A percentile compares a stretch with the other conserved stretches of the same genome.
Conservation (phyloP, 37 sponge, comb jelly and placozoan species). For the Amphimedon queenslandica region DNA sequence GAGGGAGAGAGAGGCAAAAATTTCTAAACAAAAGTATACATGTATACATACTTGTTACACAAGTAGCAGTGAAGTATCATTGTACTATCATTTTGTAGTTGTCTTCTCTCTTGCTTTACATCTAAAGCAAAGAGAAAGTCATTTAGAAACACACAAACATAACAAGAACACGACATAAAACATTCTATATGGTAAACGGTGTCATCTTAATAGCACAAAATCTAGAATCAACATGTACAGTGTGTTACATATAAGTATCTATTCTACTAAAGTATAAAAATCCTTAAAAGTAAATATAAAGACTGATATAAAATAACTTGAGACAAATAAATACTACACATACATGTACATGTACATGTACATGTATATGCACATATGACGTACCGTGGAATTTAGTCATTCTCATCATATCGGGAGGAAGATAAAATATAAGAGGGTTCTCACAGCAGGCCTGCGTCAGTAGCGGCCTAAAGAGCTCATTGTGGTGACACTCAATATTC, state of each 20-base stretch:
- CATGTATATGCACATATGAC: not conserved
- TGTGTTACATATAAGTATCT: not conserved
- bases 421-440: constrained; percentile 41
- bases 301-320: not conserved
- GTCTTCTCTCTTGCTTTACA: constrained; percentile 18
- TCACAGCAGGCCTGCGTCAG: constrained; percentile 20
- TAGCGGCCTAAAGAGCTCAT: constrained; percentile 28
- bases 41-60: constrained; percentile 33
- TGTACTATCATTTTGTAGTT: not conserved
- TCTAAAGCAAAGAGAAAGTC: not conserved
- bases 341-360: constrained; percentile 1
- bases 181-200: too few relatives aligned
- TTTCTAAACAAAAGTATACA: not conserved
- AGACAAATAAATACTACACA: not conserved
- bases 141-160: not conserved
- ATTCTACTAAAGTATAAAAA: not conserved
- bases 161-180: constrained; percentile 2
- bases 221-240: too few relatives aligned
- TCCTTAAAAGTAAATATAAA: not conserved
- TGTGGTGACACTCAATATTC: not conserved
- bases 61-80: constrained; percentile 44
- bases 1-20: not conserved
- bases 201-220: too few relatives aligned
- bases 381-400: constrained; percentile 36
- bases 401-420: constrained; percentile 37